A percentile compares a stretch with the other conserved stretches of the same genome.
Evolutionary conservation across 2,113 vertebrate species (phyloP).

Genomic region (Daboia siamensis): DNA sequence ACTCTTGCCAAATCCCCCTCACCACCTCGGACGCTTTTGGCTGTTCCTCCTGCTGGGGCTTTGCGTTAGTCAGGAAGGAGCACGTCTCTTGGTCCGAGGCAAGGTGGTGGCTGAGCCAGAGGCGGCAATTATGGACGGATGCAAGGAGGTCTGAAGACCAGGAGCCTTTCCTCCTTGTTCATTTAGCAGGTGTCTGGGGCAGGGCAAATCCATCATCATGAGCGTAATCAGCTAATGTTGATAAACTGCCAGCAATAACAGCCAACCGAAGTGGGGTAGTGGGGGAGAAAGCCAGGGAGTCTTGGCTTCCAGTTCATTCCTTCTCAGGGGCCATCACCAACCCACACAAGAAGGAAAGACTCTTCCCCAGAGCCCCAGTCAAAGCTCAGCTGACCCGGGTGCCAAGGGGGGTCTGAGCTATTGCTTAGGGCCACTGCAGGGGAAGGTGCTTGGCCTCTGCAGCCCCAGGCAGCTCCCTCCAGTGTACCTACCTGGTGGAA

Average conservation of each 20-base stretch:
- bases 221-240: conserved; percentile 77
- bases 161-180: conserved; percentile 26
- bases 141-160: conserved; percentile 28
- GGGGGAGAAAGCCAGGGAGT: background rate
- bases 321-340: conserved; percentile 64
- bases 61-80: conserved; percentile 9
- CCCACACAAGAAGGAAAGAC: conserved; percentile 36
- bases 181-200: conserved; percentile 41
- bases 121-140: conserved; percentile 45
- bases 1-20: background rate
- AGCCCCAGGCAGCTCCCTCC: background rate
- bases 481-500: too few relatives aligned
- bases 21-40: background rate
- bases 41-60: conserved; percentile 41
- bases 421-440: conserved; percentile 26
- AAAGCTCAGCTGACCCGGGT: conserved; percentile 28
- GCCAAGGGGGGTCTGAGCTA: conserved; percentile 41
- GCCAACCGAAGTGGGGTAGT: conserved; percentile 63
- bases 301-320: conserved; percentile 65
- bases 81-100: conserved; percentile 23
- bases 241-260: conserved; percentile 80
- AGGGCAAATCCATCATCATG: conserved; percentile 70
- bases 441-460: background rate
- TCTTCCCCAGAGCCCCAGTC: conserved; percentile 37
- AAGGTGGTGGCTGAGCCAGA: conserved; percentile 22